Evolutionary conservation across 1,140 invertebrate species (phyloP).

Genomic region (Drosophila kohkoa): DNA sequence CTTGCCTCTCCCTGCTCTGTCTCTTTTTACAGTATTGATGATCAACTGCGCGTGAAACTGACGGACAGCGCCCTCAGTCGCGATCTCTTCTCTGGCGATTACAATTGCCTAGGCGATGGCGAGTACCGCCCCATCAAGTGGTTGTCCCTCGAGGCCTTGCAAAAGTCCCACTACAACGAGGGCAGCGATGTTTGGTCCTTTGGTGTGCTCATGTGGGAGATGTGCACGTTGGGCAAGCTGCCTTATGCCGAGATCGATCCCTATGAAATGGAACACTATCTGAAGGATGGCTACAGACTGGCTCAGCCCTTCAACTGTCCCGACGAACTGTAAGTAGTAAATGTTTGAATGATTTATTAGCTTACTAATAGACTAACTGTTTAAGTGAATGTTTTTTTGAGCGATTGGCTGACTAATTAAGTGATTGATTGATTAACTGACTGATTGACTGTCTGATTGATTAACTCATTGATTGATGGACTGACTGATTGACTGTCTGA

Average conservation of each 20-base stretch:
- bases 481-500: too few relatives aligned
- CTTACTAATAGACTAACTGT: background rate
- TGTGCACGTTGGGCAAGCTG: conserved; percentile 96
- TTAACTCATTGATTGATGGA: background rate
- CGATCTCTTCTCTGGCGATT: conserved; percentile 97
- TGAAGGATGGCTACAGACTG: conserved; percentile 95
- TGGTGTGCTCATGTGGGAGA: conserved; percentile 97
- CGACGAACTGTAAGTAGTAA: conserved; percentile 93
- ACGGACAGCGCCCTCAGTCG: conserved; percentile 96
- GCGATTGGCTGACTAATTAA: background rate
- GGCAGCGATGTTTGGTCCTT: conserved; percentile 98
- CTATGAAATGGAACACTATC: conserved; percentile 96
- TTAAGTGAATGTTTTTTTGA: background rate
- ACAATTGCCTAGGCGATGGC: conserved; percentile 97
- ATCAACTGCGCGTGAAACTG: conserved; percentile 94
- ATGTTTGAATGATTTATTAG: background rate
- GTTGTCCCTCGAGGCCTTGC: conserved; percentile 95
- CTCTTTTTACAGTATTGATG: conserved; percentile 87
- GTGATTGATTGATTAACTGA: background rate
- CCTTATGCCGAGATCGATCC: conserved; percentile 90
- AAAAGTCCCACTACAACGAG: conserved; percentile 92
- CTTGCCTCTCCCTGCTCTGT: background rate
- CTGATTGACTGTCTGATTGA: too few relatives aligned
- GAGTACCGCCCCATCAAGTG: conserved; percentile 98
- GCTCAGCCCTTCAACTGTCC: conserved; percentile 98